Base-by-base conservation (phyloP, 2,888 invertebrate species). In the Eudasyphora cyanicolor region DNA sequence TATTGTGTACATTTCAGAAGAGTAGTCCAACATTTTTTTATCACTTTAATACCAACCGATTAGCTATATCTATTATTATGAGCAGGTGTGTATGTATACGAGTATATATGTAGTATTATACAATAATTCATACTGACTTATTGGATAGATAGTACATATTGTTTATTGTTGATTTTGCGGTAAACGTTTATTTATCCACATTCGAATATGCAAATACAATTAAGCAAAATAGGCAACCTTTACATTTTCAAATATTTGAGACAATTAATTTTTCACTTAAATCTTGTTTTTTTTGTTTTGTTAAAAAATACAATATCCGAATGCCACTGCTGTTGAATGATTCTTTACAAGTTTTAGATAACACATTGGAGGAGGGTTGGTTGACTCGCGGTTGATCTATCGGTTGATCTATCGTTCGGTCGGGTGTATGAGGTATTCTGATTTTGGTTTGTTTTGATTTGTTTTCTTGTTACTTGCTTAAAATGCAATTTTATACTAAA, bases 401-500 rank as follows among this genome's bases (percentile, higher is more conserved):
- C 45, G n/a, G 45, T 45, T 10, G n/a, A 4, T 57, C 57, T 27
- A 5, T 49, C 49, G 49, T n/a, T n/a, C 57, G 57, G 57, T 57
- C 45, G 45, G 57, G 17, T 24, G 14, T 57, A 57, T 38, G 3
- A 38, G 24, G 57, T 57, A 12, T 57, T 24, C 12, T 4, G 24
- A 5, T 57, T 57, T 57, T 14, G 0, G 17, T 54, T 27, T 12
- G 5, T 27, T 27, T 57, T 24, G 14, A n/a, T n/a, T n/a, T n/a
- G 3, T 38, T 67, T 67, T 42, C 24, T 67, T 79, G 78, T 71
- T 74, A 71, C 45, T 81, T 67, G 74, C 67, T 80, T 49, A 49
- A 76, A 57, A 71, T 78, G 57, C 71, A 83, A 84, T 78, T 78
- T 64, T 80, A 75, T 57, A 80, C 80, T 80, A 71, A 83, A 78